Evolutionary conservation across 2,888 invertebrate species (phyloP).

Genomic region (Dicycla oo): DNA sequence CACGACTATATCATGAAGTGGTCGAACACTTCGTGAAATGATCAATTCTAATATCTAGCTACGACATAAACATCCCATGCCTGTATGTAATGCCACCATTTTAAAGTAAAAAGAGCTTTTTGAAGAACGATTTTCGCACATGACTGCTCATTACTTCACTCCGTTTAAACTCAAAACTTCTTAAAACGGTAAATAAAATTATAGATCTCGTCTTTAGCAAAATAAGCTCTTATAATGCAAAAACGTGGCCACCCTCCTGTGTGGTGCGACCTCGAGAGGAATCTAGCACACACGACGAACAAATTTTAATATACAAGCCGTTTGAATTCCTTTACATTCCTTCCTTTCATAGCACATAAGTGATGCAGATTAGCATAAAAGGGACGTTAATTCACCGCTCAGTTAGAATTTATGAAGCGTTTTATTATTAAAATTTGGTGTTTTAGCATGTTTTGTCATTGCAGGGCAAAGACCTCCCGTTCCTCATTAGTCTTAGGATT

Average conservation of each 20-base stretch:
- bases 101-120: not conserved
- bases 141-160: not conserved
- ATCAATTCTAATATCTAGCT: too few species aligned
- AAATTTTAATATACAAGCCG: constrained; percentile 26
- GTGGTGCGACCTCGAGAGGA: not conserved
- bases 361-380: constrained; percentile 33
- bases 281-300: constrained; percentile 38
- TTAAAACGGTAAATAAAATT: not conserved
- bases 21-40: too few species aligned
- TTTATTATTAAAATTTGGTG: constrained; percentile 28
- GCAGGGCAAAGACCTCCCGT: not conserved
- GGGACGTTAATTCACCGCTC: constrained; percentile 4
- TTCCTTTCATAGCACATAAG: constrained; percentile 16
- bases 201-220: not conserved
- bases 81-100: not conserved
- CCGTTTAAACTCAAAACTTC: not conserved
- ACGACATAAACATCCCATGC: not conserved
- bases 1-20: too few species aligned
- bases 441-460: not conserved
- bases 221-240: too few species aligned
- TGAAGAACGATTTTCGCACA: not conserved
- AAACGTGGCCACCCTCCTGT: not conserved
- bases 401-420: not conserved
- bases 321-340: constrained; percentile 47
- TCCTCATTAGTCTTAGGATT: not conserved